phyloP scores from a whole-genome alignment of 2,888 invertebrate species.

The Stenodema calcarata region DNA sequence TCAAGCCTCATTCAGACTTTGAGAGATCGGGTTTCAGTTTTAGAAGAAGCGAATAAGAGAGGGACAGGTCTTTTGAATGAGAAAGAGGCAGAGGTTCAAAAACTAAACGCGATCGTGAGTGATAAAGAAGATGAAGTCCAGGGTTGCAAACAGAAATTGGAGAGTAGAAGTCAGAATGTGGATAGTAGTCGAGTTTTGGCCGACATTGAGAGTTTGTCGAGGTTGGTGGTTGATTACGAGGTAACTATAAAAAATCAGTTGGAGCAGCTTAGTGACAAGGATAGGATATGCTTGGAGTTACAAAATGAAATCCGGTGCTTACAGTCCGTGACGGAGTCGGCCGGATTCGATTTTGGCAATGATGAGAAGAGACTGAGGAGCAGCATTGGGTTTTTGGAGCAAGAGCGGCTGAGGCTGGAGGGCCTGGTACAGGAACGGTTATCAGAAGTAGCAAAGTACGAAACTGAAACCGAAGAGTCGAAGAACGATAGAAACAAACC shows the following conservation, averaged over 20 bases:
- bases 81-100: constrained; percentile 31
- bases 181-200: neutral
- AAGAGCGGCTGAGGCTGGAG: constrained; percentile 16
- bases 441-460: constrained; percentile 19
- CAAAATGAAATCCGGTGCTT: constrained; percentile 7
- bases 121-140: neutral
- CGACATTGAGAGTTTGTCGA: neutral
- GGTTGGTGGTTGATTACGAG: neutral
- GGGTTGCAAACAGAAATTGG: neutral
- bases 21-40: constrained; percentile 7
- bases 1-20: neutral
- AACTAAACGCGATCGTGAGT: neutral
- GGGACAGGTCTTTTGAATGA: neutral
- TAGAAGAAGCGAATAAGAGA: neutral
- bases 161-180: neutral
- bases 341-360: neutral
- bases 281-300: neutral
- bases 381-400: neutral
- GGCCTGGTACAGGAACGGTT: constrained; percentile 9
- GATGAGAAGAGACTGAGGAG: neutral
- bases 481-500: neutral
- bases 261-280: constrained; percentile 9
- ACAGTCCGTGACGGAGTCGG: neutral
- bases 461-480: neutral
- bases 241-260: constrained; percentile 8